Evolutionary conservation across 2,797 vertebrate species (phyloP).

Genomic region (Phrynocephalus guinanensis): DNA sequence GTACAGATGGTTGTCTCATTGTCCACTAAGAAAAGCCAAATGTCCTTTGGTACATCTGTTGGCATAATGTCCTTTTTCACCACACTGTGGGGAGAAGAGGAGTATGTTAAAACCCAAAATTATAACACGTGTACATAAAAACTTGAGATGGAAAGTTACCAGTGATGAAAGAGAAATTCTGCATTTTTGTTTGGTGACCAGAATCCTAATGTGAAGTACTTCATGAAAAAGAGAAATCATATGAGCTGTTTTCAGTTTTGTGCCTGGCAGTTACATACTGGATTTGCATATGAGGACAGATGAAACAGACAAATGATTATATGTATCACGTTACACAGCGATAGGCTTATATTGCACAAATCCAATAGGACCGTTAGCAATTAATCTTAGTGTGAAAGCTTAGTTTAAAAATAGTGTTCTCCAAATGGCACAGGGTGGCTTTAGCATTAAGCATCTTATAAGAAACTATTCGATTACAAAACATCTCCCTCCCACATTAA

Average conservation of each 20-base stretch:
- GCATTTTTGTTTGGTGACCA: accelerated
- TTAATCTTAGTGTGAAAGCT: too few species aligned
- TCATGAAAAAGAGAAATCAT: too few species aligned
- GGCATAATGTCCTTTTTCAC: slow-evolving; percentile 98
- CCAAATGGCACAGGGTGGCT: background rate
- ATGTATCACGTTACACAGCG: too few species aligned
- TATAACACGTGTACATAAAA: background rate
- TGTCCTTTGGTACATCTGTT: slow-evolving; percentile 99
- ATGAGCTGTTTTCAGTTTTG: too few species aligned
- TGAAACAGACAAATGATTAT: too few species aligned
- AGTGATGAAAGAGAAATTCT: too few species aligned
- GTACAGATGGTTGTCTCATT: slow-evolving; percentile 77
- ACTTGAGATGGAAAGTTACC: background rate
- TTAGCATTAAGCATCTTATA: background rate
- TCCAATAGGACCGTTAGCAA: too few species aligned
- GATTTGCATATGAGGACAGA: too few species aligned
- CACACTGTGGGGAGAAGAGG: slow-evolving; percentile 83
- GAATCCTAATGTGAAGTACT: too few species aligned
- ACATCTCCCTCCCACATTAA: too few species aligned
- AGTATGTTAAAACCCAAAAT: slow-evolving; percentile 8
- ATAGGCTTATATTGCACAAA: too few species aligned
- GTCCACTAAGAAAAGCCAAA: slow-evolving; percentile 96
- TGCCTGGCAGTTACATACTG: too few species aligned
- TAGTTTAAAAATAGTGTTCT: background rate
- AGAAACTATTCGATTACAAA: background rate